Evolutionary conservation across 92 coral and sea anemone species (phyloP), one percentile per base, ranked within the genome.

Genomic region (Siderastrea radians): DNA sequence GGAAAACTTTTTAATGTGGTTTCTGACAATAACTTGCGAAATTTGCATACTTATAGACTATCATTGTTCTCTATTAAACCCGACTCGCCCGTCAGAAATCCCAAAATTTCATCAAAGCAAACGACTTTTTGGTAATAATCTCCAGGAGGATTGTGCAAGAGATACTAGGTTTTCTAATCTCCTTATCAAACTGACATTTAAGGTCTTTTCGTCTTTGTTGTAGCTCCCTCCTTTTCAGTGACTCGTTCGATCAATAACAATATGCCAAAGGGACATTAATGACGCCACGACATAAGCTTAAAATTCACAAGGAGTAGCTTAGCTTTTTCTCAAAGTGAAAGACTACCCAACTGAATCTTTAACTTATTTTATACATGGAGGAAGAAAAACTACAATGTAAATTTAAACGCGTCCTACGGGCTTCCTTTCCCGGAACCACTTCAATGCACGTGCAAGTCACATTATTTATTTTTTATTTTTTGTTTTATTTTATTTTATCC

Each of bases 1-100:
- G 84, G 65, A 67, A 80, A 80, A 80, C 43, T 5, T 46, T 49
- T 65, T 53, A 62, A 49, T 44, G 16, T 9, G 12, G 44, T 69
- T 17, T 7, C 63, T 53, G 38, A 6, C 76, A 72, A 47, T 10
- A 10, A 53, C 2, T 14, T 61, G 66, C 66, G 13, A 74, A 52
- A 74, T 77, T 77, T 77, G 68, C 68, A 77, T 54, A 53, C 15
- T n/a, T 53, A 52, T 6, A 3, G 7, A 53, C 7, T 10, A 15
- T 13, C 43, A 57, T 77, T 77, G 81, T 77, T 60, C 52, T 43
- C 1, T 26, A 0, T 8, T 45, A 38, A 5, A 43, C 10, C 14
- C 53, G 15, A 60, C 17, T 43, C 48, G 26, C 38, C 62, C 80
- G 15, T 13, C 49, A 74, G 19, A 51, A 19, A 9, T 74, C 49